These are phyloP conservation scores for Agriopis marginaria DNA, from an alignment of 2,888 invertebrate species.

Conservation along the genomic window DNA sequence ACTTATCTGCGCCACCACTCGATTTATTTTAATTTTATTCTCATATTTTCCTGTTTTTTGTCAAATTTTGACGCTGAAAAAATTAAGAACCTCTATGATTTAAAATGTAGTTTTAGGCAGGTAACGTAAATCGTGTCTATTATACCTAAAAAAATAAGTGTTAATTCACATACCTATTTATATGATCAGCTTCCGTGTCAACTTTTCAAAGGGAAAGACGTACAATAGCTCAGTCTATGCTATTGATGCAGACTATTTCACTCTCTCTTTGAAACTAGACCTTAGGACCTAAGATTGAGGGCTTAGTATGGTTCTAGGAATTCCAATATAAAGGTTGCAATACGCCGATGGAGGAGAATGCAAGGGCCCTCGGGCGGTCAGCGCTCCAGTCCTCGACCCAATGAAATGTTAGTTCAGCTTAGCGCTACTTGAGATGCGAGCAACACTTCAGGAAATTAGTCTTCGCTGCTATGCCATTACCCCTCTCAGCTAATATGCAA, in stretches of 20 bases:
- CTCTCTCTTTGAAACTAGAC: slow-evolving; percentile 32
- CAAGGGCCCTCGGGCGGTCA: slow-evolving; percentile 70
- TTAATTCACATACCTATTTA: slow-evolving; percentile 34
- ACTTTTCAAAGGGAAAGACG: slow-evolving; percentile 62
- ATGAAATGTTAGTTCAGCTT: slow-evolving; percentile 57
- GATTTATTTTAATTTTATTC: neutral
- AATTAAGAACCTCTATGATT: neutral
- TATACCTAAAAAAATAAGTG: too few relatives aligned
- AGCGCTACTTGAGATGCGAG: slow-evolving; percentile 39
- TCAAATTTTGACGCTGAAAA: too few relatives aligned
- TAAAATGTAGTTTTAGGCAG: neutral
- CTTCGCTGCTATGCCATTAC: too few relatives aligned
- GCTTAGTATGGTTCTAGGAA: slow-evolving; percentile 51
- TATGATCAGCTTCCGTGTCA: slow-evolving; percentile 54
- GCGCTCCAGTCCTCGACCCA: slow-evolving; percentile 72
- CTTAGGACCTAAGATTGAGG: slow-evolving; percentile 40
- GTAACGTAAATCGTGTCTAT: too few relatives aligned
- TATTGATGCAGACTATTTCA: slow-evolving; percentile 48
- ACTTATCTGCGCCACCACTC: too few relatives aligned
- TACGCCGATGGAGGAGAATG: slow-evolving; percentile 65
- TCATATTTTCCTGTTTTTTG: too few relatives aligned
- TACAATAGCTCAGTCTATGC: slow-evolving; percentile 66
- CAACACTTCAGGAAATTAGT: slow-evolving; percentile 10
- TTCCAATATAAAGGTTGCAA: slow-evolving; percentile 57
- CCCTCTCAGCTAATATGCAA: too few relatives aligned